Evolutionary conservation across 2,113 vertebrate genomes (phyloP).

Genomic region (Cebus imitator): DNA sequence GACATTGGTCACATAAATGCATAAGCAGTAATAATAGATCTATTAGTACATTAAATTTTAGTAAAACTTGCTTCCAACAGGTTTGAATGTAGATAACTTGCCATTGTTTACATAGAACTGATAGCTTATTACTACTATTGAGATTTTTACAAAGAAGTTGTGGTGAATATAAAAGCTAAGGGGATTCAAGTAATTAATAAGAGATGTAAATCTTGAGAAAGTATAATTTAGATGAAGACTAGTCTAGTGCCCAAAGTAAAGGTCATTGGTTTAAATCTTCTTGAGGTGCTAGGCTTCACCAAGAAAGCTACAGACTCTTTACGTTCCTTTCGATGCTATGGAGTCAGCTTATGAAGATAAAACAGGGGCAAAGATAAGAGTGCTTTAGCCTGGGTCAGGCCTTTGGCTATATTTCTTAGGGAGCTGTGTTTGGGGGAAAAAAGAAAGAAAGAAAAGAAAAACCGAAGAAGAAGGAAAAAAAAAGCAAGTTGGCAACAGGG

Average conservation of each 20-base stretch:
- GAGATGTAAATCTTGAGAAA: neutral
- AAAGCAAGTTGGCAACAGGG: neutral
- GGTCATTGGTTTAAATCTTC: no score
- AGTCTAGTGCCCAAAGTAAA: rapidly evolving
- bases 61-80: neutral
- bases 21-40: neutral
- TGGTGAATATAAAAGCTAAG: neutral
- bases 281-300: neutral
- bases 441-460: no score
- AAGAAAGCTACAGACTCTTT: neutral
- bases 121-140: neutral
- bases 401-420: neutral
- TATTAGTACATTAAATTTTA: neutral
- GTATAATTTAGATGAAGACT: neutral
- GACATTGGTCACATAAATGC: neutral
- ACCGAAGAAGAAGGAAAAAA: neutral
- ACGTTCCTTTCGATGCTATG: neutral
- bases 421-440: neutral
- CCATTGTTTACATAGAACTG: neutral
- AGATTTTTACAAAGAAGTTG: neutral
- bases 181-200: neutral
- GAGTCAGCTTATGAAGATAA: neutral
- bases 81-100: neutral
- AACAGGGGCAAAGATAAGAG: neutral
- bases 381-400: neutral